phyloP scores from a whole-genome alignment of 2,888 invertebrate species.

The Rotaria sp. region DNA sequence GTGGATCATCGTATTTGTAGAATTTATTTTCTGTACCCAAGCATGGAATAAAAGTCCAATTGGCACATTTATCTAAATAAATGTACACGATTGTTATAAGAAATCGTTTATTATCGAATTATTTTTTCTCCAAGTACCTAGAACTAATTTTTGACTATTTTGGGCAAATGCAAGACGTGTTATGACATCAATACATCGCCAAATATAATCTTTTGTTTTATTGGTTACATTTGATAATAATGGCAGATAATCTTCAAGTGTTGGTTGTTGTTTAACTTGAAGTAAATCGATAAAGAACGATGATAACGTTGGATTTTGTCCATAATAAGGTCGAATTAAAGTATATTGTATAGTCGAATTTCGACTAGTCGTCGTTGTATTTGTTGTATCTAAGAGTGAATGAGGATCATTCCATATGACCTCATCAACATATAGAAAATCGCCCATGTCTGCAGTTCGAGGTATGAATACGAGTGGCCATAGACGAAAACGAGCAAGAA shows the following conservation, averaged over 20 bases:
- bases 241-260: conserved; percentile 2
- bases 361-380: background rate
- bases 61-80: too few species aligned
- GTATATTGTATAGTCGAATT: background rate
- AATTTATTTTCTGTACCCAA: too few species aligned
- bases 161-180: background rate
- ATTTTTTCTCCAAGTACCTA: too few species aligned
- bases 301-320: background rate
- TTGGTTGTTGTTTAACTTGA: background rate
- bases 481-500: background rate
- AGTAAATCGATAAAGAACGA: background rate
- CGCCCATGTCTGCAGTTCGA: background rate
- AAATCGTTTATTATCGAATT: too few species aligned
- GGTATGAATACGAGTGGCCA: background rate
- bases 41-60: too few species aligned
- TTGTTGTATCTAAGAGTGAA: background rate
- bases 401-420: background rate
- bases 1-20: too few species aligned
- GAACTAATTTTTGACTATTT: background rate
- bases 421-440: background rate
- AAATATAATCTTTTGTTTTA: background rate
- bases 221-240: background rate
- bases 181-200: background rate
- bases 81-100: too few species aligned
- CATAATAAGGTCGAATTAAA: background rate